Evolutionary conservation across 2,888 invertebrate species (phyloP), one percentile per base, ranked within the genome.

Genomic region (Dynastes tityus): DNA sequence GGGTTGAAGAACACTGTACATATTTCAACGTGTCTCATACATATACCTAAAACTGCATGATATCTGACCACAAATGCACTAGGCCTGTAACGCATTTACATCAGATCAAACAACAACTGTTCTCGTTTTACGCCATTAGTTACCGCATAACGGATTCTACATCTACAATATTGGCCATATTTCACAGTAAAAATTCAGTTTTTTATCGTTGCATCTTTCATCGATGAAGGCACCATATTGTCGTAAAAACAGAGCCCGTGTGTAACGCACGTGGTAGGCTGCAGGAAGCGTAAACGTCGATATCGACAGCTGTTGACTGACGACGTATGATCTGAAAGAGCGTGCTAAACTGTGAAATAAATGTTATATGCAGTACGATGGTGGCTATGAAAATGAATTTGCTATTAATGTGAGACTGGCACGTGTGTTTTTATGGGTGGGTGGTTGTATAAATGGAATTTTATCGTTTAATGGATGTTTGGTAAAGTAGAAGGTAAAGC

Each of bases 301-400:
- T 63, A 63, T 63, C 63, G 63, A 63, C 63, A 63, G 63, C 63
- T 63, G 63, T 63, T 32, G 63, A 29, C 13, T 29, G 63, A 63
- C 63, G 32, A 63, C 63, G 63, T 32, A 32, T 29, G 63, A 37
- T 37, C 32, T 8, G 29, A 22, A 32, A 27, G 11, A 63, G 27
- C 63, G 63, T 29, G 27, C 32, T 13, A 63, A 29, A n/a, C 32
- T 29, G 63, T 63, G 13, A 32, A 63, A n/a, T 63, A 63, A 63
- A 63, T 63, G 63, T 58, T 45, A 45, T 45, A 45, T 11, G 22
- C 27, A 29, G 32, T 11, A 32, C 29, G 32, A 11, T 13, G 13
- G 27, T 61, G 22, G 27, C 16, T 61, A 61, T 61, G 61, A 27
- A 61, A 61, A 61, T 63, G n/a, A 63, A 32, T 63, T 32, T 8